Percentiles rank a stretch among this genome's conserved stretches.
Evolutionary conservation across 2,888 invertebrate species (phyloP).

Genomic region (Eilema griseolum): DNA sequence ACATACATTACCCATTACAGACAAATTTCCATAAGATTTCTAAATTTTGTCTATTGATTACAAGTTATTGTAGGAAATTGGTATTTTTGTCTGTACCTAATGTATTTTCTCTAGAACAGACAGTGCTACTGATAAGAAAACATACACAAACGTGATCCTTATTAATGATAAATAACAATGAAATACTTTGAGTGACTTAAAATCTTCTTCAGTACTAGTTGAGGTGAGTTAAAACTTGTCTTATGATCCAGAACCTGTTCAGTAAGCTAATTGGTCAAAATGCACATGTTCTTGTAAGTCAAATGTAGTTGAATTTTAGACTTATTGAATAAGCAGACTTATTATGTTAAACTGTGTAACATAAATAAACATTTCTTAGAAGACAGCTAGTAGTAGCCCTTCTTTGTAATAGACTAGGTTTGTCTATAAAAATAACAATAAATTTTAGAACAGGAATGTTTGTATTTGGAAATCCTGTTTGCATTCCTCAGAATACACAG

Average conservation of each 20-base stretch:
- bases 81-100: not conserved
- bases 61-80: too few relatives aligned
- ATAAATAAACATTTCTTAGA: not conserved
- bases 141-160: not conserved
- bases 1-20: too few relatives aligned
- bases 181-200: not conserved
- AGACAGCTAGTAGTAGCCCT: not conserved
- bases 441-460: constrained; percentile 32
- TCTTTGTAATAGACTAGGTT: not conserved
- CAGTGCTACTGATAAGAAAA: not conserved
- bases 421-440: not conserved
- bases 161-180: not conserved
- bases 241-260: not conserved
- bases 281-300: not conserved
- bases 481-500: constrained; percentile 51
- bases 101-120: not conserved
- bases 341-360: not conserved
- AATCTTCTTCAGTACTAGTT: too few relatives aligned
- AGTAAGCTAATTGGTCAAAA: not conserved
- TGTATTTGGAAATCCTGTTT: constrained; percentile 47
- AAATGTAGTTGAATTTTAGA: not conserved
- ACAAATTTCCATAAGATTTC: too few relatives aligned
- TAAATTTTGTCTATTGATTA: too few relatives aligned
- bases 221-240: not conserved
- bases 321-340: not conserved